Conservation (phyloP, 2,113 vertebrate genomes). For the Mesitornis unicolor region DNA sequence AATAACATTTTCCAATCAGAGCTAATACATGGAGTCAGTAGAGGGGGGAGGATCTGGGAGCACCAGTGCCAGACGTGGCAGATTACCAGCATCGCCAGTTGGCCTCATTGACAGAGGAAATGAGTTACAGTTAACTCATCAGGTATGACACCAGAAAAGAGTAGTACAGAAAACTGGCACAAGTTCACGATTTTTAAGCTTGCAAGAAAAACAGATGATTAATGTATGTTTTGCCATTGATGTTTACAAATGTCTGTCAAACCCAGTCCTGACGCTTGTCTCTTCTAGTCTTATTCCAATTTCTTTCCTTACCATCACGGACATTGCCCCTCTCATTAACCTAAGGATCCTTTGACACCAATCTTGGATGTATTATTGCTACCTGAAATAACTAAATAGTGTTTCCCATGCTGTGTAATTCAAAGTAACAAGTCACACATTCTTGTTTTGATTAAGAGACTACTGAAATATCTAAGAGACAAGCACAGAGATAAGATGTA, state of each 20-base stretch:
- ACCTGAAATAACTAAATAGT: not conserved
- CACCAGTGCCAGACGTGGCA: not conserved
- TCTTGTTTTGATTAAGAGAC: not conserved
- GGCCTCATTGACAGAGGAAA: slow-evolving; percentile 42
- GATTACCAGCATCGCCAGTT: slow-evolving; percentile 22
- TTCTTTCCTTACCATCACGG: not conserved
- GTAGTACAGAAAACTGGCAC: not conserved
- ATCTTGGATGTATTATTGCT: not conserved
- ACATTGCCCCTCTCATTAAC: not conserved
- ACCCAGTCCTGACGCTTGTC: not conserved
- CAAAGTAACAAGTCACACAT: not conserved
- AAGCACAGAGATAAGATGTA: not conserved
- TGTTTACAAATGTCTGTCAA: slow-evolving; percentile 22
- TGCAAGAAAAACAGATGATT: slow-evolving; percentile 34
- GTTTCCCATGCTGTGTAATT: not conserved
- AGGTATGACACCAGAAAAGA: not conserved
- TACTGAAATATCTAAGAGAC: not conserved
- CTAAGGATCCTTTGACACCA: not conserved
- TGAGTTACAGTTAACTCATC: slow-evolving; percentile 49
- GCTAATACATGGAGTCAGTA: not conserved
- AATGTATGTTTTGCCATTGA: not conserved
- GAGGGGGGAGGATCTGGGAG: not conserved
- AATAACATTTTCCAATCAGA: not conserved
- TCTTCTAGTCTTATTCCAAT: not conserved
- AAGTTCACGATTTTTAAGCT: not conserved